phyloP scores from a whole-genome alignment of 2,113 vertebrate genomes.

The Apodemus speciosus region DNA sequence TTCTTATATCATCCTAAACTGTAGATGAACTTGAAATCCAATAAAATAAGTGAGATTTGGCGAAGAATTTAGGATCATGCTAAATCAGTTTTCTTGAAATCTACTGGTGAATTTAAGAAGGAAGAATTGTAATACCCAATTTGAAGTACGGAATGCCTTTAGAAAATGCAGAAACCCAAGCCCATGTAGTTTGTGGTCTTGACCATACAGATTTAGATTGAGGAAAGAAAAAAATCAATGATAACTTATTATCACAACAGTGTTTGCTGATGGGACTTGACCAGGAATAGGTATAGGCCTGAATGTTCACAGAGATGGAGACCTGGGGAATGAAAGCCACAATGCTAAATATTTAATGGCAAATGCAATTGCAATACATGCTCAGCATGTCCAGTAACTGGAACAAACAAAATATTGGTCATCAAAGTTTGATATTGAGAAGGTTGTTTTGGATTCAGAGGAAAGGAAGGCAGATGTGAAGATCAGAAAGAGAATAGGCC shows the following conservation, averaged over 20 bases:
- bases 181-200: background rate
- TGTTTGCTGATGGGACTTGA: background rate
- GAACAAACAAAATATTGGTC: background rate
- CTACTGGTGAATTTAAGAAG: background rate
- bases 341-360: background rate
- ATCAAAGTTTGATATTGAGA: conserved; percentile 1
- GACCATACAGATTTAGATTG: background rate
- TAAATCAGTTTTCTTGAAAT: conserved; percentile 30
- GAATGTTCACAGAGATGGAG: background rate
- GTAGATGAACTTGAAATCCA: background rate
- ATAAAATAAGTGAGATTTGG: background rate
- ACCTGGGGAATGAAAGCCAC: background rate
- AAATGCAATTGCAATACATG: background rate
- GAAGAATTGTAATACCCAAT: background rate
- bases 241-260: background rate
- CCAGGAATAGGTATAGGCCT: background rate
- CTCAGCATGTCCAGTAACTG: background rate
- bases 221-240: background rate
- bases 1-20: background rate
- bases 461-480: background rate
- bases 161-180: background rate
- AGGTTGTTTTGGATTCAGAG: background rate
- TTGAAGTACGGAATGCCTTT: background rate
- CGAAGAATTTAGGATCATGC: background rate
- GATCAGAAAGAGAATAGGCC: background rate